phyloP scores from a whole-genome alignment of 2,113 vertebrate genomes.

The Monopterus albus region DNA sequence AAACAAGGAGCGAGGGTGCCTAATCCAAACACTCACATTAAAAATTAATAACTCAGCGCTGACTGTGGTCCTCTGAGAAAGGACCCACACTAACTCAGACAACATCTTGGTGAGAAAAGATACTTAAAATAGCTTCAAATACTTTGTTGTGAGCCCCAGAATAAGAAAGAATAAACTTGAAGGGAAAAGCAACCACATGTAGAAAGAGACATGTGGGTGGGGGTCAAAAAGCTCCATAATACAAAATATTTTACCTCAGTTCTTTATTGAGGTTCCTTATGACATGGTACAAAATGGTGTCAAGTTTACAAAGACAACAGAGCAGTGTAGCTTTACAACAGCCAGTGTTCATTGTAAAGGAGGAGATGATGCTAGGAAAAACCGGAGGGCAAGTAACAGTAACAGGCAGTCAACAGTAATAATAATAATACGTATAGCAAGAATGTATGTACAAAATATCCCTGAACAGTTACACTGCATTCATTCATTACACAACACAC shows the following conservation, averaged over 20 bases:
- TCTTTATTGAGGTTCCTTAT: conserved; percentile 75
- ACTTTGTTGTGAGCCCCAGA: conserved; percentile 56
- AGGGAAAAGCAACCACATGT: conserved; percentile 11
- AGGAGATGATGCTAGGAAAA: conserved; percentile 44
- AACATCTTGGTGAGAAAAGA: conserved; percentile 56
- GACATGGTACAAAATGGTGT: conserved; percentile 72
- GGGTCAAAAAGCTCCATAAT: background rate
- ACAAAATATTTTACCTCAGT: conserved; percentile 61
- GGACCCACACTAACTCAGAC: conserved; percentile 55
- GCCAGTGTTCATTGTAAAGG: conserved; percentile 59
- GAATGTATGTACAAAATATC: conserved; percentile 74
- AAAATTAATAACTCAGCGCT: conserved; percentile 74
- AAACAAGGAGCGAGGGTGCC: conserved; percentile 76
- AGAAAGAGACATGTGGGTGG: conserved; percentile 16
- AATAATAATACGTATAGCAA: conserved; percentile 48
- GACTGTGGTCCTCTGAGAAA: conserved; percentile 73
- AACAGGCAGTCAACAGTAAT: conserved; percentile 60
- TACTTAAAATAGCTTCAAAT: conserved; percentile 64
- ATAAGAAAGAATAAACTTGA: conserved; percentile 23
- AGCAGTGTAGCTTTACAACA: conserved; percentile 60
- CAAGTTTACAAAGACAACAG: conserved; percentile 68
- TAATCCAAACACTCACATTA: conserved; percentile 74
- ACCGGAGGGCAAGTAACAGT: conserved; percentile 52
- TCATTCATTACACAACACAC: conserved; percentile 53
- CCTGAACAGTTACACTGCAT: conserved; percentile 79